phyloP scores from a whole-genome alignment of 2,113 vertebrate genomes.

The Hippocampus zosterae region DNA sequence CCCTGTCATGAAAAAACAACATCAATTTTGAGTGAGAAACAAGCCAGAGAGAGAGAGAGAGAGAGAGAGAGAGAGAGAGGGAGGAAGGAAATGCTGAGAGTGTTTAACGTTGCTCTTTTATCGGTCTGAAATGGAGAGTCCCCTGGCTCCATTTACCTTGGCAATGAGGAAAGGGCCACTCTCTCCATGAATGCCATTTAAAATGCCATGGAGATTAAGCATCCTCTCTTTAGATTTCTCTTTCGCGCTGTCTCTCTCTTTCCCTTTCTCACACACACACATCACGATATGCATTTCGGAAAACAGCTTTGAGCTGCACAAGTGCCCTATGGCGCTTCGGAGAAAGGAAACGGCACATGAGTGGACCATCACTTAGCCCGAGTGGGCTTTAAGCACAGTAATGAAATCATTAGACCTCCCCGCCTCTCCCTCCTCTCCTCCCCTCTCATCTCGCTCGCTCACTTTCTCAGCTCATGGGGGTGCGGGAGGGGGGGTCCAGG shows the following conservation, averaged over 20 bases:
- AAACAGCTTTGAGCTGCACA: constrained; percentile 73
- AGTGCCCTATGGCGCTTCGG: constrained; percentile 89
- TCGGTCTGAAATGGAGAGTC: constrained; percentile 95
- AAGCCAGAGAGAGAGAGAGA: constrained; percentile 35
- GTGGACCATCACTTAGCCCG: constrained; percentile 72
- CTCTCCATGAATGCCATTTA: constrained; percentile 91
- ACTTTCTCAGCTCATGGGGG: constrained; percentile 79
- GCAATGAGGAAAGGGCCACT: constrained; percentile 96
- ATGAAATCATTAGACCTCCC: constrained; percentile 97
- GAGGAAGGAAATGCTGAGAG: constrained; percentile 79
- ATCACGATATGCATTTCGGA: constrained; percentile 68
- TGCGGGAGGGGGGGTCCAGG: constrained; percentile 79
- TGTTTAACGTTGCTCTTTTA: constrained; percentile 98
- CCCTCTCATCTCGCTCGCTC: constrained; percentile 29
- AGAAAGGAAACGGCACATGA: constrained; percentile 79
- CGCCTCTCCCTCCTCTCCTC: not conserved
- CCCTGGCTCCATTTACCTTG: constrained; percentile 98
- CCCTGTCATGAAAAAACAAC: constrained; percentile 69
- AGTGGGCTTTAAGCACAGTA: constrained; percentile 91
- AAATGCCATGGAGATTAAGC: constrained; percentile 96
- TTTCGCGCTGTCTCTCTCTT: constrained; percentile 72
- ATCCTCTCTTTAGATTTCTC: constrained; percentile 57
- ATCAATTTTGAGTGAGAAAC: constrained; percentile 72
- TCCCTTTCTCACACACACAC: too few relatives aligned
- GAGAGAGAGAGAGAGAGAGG: constrained; percentile 26